phyloP scores from a whole-genome alignment of 2,797 vertebrate species.

The Acridotheres tristis region DNA sequence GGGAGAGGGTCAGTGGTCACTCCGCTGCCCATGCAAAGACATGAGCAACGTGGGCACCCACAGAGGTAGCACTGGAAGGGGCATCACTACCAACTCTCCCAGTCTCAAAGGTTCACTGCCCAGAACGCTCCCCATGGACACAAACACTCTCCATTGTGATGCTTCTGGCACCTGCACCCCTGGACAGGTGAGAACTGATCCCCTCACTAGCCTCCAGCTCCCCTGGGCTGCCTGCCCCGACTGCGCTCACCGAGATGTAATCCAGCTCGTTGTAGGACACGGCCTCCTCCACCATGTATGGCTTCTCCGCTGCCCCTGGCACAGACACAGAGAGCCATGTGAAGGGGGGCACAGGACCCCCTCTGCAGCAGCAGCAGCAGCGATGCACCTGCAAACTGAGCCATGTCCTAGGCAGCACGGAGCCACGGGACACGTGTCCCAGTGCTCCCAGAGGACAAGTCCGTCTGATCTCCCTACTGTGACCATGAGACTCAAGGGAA shows the following conservation, averaged over 20 bases:
- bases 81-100: background rate
- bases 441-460: background rate
- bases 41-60: background rate
- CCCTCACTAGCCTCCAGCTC: background rate
- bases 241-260: conserved; percentile 89
- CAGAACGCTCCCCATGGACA: background rate
- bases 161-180: background rate
- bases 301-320: conserved; percentile 95
- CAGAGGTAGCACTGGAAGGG: background rate
- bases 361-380: background rate
- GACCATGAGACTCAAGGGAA: background rate
- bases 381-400: background rate
- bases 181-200: accelerated
- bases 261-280: conserved; percentile 96
- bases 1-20: background rate
- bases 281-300: conserved; percentile 94
- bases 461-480: background rate
- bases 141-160: background rate
- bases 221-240: accelerated
- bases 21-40: accelerated
- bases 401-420: accelerated
- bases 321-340: background rate
- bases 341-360: background rate
- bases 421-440: accelerated
- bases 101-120: background rate